A percentile compares a stretch with the other conserved stretches of the same genome.
Evolutionary conservation across 2,113 vertebrate species (phyloP).

Genomic region (Columba janthina): DNA sequence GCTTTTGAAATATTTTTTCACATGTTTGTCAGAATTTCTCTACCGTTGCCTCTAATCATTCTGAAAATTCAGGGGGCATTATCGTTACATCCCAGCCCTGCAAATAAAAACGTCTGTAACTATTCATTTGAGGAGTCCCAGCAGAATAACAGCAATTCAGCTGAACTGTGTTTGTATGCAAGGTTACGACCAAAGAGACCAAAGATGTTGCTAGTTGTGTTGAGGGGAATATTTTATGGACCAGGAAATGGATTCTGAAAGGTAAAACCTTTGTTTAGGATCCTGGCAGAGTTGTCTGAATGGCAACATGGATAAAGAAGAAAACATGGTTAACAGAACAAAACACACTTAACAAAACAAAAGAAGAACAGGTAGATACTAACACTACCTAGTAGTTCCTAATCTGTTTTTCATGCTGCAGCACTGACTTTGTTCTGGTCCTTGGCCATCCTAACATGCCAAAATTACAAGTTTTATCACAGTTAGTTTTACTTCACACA

Average conservation of each 20-base stretch:
- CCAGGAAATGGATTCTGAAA: background rate
- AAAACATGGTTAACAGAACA: background rate
- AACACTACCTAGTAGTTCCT: background rate
- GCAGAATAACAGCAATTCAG: background rate
- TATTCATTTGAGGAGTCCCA: background rate
- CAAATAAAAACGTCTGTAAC: background rate
- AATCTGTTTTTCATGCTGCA: background rate
- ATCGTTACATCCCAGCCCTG: background rate
- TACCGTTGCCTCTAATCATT: background rate
- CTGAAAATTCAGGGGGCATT: slow-evolving; percentile 11
- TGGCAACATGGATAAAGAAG: background rate
- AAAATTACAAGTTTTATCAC: background rate
- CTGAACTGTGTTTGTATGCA: background rate
- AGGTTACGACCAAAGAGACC: background rate
- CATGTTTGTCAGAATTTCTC: background rate
- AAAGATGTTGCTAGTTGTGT: background rate
- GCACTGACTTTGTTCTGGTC: background rate
- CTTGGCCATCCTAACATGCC: background rate
- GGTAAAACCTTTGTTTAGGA: background rate
- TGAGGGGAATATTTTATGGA: background rate
- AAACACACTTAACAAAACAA: background rate
- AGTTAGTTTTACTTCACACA: background rate
- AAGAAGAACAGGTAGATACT: background rate
- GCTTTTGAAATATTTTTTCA: slow-evolving; percentile 17
- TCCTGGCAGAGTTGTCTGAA: background rate